Base-by-base conservation (phyloP, 2,888 invertebrate genomes). In the Chloromyia formosa region DNA sequence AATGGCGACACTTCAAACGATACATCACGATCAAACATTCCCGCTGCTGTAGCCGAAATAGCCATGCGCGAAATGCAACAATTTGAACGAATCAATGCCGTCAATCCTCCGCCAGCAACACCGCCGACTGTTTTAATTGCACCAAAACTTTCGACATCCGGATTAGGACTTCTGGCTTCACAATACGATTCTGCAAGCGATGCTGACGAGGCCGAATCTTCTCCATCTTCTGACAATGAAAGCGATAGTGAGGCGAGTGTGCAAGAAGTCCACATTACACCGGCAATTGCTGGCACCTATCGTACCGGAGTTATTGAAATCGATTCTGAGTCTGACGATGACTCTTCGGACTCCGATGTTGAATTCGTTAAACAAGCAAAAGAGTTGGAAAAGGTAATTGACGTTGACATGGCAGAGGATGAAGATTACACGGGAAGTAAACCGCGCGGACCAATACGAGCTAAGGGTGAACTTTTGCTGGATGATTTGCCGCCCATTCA, bases 401-500 rank as follows among this genome's bases (percentile, higher is more conserved):
- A 82, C 56, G 78, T 79, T 1, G 81, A 80, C 10, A 75, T 77
- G 7, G 72, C 66, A 0, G 80, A 79, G 12, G 80, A 80, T 18
- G 82, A 81, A 10, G 83, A 82, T 1, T 80, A 80, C 1, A 68
- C 64, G 7, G 56, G 58, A 7, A 56, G 56, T 49, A 73, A 66
- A 3, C 80, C 78, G 7, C 78, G 80, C 0, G 81, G 80, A 16
- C 80, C 82, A 2, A 82, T 82, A 5, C 82, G 80, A 12, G 84
- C 82, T 0, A 82, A 83, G 5, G 85, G 85, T 3, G 85, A 85
- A 78, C 77, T 85, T 76, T 68, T 81, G 0, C 75, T 93, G 4
- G 90, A 92, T 75, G 92, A 94, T 81, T 86, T 95, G 75, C 94
- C 94, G 0, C 94, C 93, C 0, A 93, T 95, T 75, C 91, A 94